Base-by-base conservation (phyloP, 2,888 invertebrate species). In the Lucinisca nassula region DNA sequence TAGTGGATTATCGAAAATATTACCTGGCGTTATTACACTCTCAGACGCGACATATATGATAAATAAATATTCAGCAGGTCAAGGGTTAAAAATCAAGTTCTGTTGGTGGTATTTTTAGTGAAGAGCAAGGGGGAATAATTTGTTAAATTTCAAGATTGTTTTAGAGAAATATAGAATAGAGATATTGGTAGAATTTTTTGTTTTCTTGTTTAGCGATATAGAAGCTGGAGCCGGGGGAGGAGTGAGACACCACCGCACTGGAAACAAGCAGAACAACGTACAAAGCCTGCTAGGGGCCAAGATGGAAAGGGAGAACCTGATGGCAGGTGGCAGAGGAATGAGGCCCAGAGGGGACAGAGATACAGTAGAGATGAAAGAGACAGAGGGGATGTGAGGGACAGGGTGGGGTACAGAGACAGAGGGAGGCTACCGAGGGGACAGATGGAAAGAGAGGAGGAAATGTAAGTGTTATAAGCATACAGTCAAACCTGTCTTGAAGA, bases 211-310 rank as follows among this genome's bases (percentile, higher is more conserved):
- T 49, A 90, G 88, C 74, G 90, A 14, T 89, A 79, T 30, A 58
- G 85, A 72, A 88, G 85, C 67, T 86, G 91, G 82, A 89, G 87
- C 37, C 80, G 89, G 30, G 90, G 89, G 14, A 76, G 98, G 80
- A 99, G 99, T 94, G 97, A 97, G 38, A 99, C 99, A 0, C 99
- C 99, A 14, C 98, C 99, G 10, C 99, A 99, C 96, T 99, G 99
- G 99, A 97, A 98, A 61, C 90, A 87, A 72, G 92, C 93, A 75
- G 85, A 92, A 79, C 79, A 83, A 30, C 83, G 92, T 12, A 79
- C 21, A 32, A 78, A 82, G 49, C 81, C 84, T 0, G 79, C 74
- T 4, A 70, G 72, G 10, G 55, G 75, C 12, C 55, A 67, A 21
- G 67, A 67, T 3, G 21, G 35, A 21, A 17, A 35, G 32, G 67